These are phyloP conservation scores for Zaprionus lineosus DNA, from an alignment of 2,888 invertebrate genomes.

Conservation along the genomic window DNA sequence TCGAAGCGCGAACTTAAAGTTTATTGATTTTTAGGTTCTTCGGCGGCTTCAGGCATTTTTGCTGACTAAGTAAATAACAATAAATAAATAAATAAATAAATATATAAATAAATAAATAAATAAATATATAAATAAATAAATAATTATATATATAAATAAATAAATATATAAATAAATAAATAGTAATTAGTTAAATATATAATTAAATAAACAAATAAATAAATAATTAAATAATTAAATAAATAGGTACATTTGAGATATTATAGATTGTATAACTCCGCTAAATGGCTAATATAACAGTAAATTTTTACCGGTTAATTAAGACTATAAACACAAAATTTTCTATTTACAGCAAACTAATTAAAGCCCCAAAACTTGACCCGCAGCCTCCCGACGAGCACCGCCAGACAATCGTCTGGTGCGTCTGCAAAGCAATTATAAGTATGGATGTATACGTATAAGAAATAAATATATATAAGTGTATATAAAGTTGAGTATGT, in stretches of 20 bases:
- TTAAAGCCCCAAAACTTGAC: conserved; percentile 45
- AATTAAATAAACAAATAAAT: conserved; percentile 41
- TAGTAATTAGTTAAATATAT: too few relatives aligned
- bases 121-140: too few relatives aligned
- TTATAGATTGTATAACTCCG: conserved; percentile 31
- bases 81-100: too few relatives aligned
- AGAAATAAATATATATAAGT: conserved; percentile 17
- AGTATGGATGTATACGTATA: conserved; percentile 1
- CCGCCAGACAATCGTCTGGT: conserved; percentile 13
- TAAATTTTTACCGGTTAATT: conserved; percentile 49
- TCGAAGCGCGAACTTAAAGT: conserved; percentile 7
- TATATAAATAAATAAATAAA: too few relatives aligned
- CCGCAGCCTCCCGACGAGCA: neutral
- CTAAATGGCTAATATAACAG: conserved; percentile 72
- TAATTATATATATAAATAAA: too few relatives aligned
- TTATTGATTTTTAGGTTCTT: conserved; percentile 55
- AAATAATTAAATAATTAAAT: conserved; percentile 33
- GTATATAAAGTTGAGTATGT: conserved; percentile 7
- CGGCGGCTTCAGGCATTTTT: conserved; percentile 32
- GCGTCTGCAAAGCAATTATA: conserved; percentile 21
- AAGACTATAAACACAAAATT: conserved; percentile 62
- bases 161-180: too few relatives aligned
- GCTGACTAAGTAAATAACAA: conserved; percentile 58
- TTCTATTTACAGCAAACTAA: conserved; percentile 68
- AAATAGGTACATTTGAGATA: conserved; percentile 30